Evolutionary conservation across 2,113 vertebrate genomes (phyloP), one percentile per base, ranked within the genome.

Genomic region (Ameiurus melas): DNA sequence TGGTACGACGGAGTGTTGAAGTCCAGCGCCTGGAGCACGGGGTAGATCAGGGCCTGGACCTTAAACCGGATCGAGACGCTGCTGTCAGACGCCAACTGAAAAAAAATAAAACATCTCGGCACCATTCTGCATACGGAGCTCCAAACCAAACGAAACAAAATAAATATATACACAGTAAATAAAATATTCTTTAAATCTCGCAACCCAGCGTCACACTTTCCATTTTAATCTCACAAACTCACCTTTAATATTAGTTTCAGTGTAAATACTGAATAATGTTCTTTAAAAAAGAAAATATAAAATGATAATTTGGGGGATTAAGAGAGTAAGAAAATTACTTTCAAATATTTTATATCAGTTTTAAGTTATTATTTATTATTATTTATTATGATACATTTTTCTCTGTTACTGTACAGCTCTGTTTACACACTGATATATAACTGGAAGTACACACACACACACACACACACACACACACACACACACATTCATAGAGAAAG

Each of bases 1-100:
- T 98, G 97, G 87, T 99, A 97, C 3, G 98, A 99, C 0, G 98
- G 95, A 0, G 98, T 99, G 90, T 97, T 95, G 93, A 99, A 99
- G 93, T 99, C 98, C 4, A 99, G 95, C 0, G 97, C 95, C 92
- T 99, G 98, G 57, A 99, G 97, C 47, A 96, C 97, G 0, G 98
- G 98, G 66, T 99, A 99, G 87, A 99, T 96, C 88, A 99, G 89
- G 57, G 98, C 97, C 94, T 99, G 98, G 39, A 96, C 90, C 88
- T 97, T 98, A 5, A 97, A 96, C 87, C 93, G 96, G 84, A 92
- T 85, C 0, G 90, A 68, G 77, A 96, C 30, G 10, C 78, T 87
- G 84, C 91, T 87, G 0, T 98, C 97, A 57, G 95, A 93, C 89
- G 92, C 91, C 27, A 99, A 93, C 98, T 99, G 94, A 36, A 71